These are phyloP conservation scores for Cyclargus thomasi DNA, from an alignment of 1,140 invertebrate genomes.

Conservation along the genomic window DNA sequence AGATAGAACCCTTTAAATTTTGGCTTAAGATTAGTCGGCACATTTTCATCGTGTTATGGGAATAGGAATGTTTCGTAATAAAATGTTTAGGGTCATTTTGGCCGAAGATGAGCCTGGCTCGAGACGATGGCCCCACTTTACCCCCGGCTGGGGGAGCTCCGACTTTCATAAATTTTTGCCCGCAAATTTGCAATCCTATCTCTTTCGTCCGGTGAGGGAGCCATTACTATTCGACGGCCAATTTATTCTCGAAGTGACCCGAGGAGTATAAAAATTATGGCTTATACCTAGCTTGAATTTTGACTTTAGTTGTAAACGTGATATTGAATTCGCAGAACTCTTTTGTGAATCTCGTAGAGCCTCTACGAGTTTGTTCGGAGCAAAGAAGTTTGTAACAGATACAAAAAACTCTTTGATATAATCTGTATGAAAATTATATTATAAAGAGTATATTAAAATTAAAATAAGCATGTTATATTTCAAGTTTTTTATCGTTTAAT, in stretches of 20 bases:
- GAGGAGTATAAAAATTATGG: conserved; percentile 11
- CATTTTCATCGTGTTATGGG: conserved; percentile 50
- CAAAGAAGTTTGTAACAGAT: too few species aligned
- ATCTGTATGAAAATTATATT: too few species aligned
- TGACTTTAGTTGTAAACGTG: not conserved
- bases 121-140: conserved; percentile 69
- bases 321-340: conserved; percentile 9
- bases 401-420: too few species aligned
- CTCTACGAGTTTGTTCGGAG: not conserved
- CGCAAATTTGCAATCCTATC: conserved; percentile 75
- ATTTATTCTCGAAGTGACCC: conserved; percentile 27
- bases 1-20: conserved; percentile 47
- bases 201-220: conserved; percentile 58
- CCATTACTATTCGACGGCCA: conserved; percentile 59
- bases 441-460: too few species aligned
- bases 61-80: conserved; percentile 62
- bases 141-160: conserved; percentile 55
- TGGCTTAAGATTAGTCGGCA: conserved; percentile 61
- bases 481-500: too few species aligned
- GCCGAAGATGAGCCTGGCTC: conserved; percentile 59
- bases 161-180: conserved; percentile 72
- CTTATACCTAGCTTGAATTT: conserved; percentile 2
- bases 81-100: conserved; percentile 72
- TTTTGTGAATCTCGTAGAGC: not conserved
- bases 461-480: too few species aligned